phyloP scores from a whole-genome alignment of 2,888 invertebrate genomes.

The Cantharis flavilabris region DNA sequence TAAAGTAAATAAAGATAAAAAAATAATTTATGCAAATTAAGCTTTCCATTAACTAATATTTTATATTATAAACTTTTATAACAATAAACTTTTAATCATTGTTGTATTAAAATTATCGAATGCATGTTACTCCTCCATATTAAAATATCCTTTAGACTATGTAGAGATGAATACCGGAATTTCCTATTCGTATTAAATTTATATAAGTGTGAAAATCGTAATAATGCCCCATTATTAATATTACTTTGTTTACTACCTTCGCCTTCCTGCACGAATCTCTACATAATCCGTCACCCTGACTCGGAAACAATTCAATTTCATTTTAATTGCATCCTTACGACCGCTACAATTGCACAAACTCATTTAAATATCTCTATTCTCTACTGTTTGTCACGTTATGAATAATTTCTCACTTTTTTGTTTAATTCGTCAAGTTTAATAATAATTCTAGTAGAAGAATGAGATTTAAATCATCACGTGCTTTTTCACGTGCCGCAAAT shows the following conservation, averaged over 20 bases:
- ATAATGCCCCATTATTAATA: slow-evolving; percentile 8
- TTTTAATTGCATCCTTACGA: slow-evolving; percentile 30
- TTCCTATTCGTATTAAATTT: slow-evolving; percentile 1
- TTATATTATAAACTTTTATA: not conserved
- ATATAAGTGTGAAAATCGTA: not conserved
- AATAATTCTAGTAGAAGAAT: not conserved
- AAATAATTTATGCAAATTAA: not conserved
- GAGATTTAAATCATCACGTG: slow-evolving; percentile 1
- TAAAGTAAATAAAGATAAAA: not conserved
- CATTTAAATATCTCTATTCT: slow-evolving; percentile 16
- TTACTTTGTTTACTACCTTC: slow-evolving; percentile 20
- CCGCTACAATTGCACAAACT: slow-evolving; percentile 12
- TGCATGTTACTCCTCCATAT: not conserved
- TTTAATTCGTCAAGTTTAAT: not conserved
- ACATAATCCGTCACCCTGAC: slow-evolving; percentile 23
- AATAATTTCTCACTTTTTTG: slow-evolving; percentile 18
- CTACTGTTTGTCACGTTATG: slow-evolving; percentile 21
- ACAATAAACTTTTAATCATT: not conserved
- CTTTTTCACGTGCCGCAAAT: not conserved
- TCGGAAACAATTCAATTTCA: slow-evolving; percentile 27
- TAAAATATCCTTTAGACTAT: not conserved
- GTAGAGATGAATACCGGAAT: not conserved
- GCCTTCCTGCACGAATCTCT: slow-evolving; percentile 11
- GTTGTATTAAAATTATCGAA: not conserved
- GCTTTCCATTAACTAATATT: not conserved